Conservation (phyloP, 2,113 vertebrate species). For the Atlantisia rogersi region DNA sequence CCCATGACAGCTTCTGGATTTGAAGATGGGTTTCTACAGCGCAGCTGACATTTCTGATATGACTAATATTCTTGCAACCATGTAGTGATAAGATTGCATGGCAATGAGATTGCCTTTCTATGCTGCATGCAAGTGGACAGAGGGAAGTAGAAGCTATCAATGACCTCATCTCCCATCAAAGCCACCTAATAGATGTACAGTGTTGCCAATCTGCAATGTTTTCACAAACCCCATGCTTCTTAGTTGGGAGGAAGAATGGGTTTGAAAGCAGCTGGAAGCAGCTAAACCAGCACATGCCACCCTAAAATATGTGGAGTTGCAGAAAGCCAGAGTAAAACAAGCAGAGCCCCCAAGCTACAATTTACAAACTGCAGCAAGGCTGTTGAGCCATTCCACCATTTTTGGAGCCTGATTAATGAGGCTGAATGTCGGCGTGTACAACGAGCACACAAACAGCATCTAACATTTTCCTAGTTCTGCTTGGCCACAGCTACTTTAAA, state of each 20-base stretch:
- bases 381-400: background rate
- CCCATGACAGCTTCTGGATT: background rate
- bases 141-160: background rate
- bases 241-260: accelerated
- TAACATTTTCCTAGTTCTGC: background rate
- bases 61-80: background rate
- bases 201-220: background rate
- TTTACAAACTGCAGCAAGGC: background rate
- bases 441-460: background rate
- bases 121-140: background rate
- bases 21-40: background rate
- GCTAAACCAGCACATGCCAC: accelerated
- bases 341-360: background rate
- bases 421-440: background rate
- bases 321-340: background rate
- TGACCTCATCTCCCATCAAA: background rate
- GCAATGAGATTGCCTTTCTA: background rate
- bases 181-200: too few species aligned
- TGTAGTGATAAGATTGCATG: accelerated
- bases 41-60: background rate
- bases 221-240: background rate
- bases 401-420: background rate
- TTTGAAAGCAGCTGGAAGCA: background rate
- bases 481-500: background rate
- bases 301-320: background rate